These are phyloP conservation scores for Naso thynnoides DNA, from an alignment of 2,797 vertebrate species.

Conservation along the genomic window DNA sequence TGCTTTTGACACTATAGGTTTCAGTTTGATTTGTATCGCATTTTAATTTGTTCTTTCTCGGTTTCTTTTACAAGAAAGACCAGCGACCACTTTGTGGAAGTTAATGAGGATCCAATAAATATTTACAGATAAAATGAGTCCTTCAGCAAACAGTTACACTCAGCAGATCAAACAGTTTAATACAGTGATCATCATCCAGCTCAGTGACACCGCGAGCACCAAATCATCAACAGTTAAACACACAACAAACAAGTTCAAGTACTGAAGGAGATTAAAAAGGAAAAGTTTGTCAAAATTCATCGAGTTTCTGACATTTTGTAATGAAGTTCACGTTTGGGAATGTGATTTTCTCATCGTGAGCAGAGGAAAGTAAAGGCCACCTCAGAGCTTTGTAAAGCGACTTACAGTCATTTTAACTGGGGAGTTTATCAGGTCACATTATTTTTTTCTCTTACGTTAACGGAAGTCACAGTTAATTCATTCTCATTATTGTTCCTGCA, in stretches of 20 bases:
- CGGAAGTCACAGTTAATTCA: background rate
- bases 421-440: too few relatives aligned
- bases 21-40: too few relatives aligned
- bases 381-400: background rate
- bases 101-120: too few relatives aligned
- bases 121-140: background rate
- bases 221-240: background rate
- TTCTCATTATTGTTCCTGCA: background rate
- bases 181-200: background rate
- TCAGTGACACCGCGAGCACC: background rate
- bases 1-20: too few relatives aligned
- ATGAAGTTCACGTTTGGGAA: background rate
- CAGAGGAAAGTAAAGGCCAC: background rate
- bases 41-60: background rate
- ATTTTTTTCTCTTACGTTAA: background rate
- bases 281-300: background rate
- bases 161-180: background rate
- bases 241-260: slow-evolving; percentile 9
- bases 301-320: background rate
- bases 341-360: background rate
- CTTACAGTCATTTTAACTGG: too few relatives aligned
- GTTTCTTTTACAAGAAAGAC: too few relatives aligned
- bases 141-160: background rate
- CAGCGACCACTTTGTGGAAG: too few relatives aligned
- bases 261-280: background rate